Conservation (phyloP, 2,113 vertebrate species). For the Cinclus mexicanus region DNA sequence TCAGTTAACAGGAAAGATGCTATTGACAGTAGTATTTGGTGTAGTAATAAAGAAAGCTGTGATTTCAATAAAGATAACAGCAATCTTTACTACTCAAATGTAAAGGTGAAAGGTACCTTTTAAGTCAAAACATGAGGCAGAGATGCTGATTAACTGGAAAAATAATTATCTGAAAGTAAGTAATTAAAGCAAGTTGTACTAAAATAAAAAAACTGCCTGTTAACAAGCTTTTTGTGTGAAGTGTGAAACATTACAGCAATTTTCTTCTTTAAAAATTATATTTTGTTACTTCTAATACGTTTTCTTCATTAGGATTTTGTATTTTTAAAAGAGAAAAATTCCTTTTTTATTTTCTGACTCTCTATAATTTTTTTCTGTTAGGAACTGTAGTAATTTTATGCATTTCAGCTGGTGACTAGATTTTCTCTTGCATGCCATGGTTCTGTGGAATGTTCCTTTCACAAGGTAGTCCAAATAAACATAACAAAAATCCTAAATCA, state of each 20-base stretch:
- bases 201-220: background rate
- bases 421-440: background rate
- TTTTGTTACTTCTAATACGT: background rate
- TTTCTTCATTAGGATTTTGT: background rate
- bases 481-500: background rate
- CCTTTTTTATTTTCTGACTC: background rate
- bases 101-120: background rate
- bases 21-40: background rate
- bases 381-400: background rate
- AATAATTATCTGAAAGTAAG: background rate
- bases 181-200: background rate
- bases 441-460: background rate
- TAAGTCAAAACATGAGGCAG: background rate
- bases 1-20: background rate
- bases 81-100: background rate
- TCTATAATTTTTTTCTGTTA: background rate
- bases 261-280: background rate
- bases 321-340: background rate
- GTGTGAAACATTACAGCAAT: background rate
- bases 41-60: background rate
- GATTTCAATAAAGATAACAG: background rate
- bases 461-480: background rate
- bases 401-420: background rate
- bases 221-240: background rate
- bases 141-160: background rate